Base-by-base conservation (phyloP, 2,888 invertebrate genomes). In the Pterobdella sp. region DNA sequence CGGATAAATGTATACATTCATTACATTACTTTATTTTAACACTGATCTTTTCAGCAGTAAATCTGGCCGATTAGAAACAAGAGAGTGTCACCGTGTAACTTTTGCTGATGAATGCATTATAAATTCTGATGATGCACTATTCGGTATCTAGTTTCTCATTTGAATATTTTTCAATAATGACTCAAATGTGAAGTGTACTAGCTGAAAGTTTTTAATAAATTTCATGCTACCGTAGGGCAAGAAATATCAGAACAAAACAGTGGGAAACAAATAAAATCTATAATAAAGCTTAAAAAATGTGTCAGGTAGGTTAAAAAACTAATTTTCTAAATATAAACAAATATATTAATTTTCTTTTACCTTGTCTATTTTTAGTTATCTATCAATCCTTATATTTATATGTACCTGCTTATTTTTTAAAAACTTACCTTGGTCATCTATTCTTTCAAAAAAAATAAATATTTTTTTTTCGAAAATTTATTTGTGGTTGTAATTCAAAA, bases 81-180 rank as follows among this genome's bases (percentile, higher is more conserved):
- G 32, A 63, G 71, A 71, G 32, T 22, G 26, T 22, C 71, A 35
- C 29, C 71, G 63, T 36, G 71, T 71, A 29, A 71, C 71, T 10
- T 71, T 71, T 60, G 71, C 71, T n/a, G 71, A 71, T 63, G 35
- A 71, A 35, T 71, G 56, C 71, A 34, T 71, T 32, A 63, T 71
- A 34, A 71, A 63, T 56, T 71, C 71, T 10, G 71, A 71, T 7
- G 42, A 32, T 34, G 69, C 32, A 22, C 31, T 69, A 42, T 69
- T 69, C 18, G 42, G 42, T 42, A 18, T 14, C 10, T 42, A 14
- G 10, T 18, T 42, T 42, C n/a, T n/a, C n/a, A n/a, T n/a, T n/a
- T n/a, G n/a, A n/a, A n/a, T n/a, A n/a, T n/a, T n/a, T n/a, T n/a
- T n/a, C n/a, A n/a, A n/a, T n/a, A n/a, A n/a, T n/a, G n/a, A n/a